Conservation (phyloP, 1,140 invertebrate species). For the Eriocheir sinensis region DNA sequence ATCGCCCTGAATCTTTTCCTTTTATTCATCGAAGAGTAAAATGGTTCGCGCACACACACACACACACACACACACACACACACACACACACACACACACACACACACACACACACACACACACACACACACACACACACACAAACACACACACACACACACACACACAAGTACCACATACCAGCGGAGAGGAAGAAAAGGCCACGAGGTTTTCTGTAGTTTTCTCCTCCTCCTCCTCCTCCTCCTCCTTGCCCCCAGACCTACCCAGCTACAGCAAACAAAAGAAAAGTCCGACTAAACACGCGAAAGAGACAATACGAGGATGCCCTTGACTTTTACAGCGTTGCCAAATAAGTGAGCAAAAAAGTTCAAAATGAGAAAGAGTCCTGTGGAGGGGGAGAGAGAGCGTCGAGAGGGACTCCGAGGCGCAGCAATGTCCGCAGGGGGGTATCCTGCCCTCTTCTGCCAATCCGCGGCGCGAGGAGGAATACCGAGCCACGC, state of each 20-base stretch:
- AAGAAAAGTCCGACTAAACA: not conserved
- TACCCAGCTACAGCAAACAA: not conserved
- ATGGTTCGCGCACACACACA: not conserved
- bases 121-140: slow-evolving; percentile 4
- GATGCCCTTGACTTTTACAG: not conserved
- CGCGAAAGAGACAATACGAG: not conserved
- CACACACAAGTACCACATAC: not conserved
- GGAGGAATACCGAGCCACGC: not conserved
- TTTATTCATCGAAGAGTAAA: not conserved
- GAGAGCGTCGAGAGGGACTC: too few relatives aligned
- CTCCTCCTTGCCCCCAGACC: not conserved
- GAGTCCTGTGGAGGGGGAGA: not conserved
- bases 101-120: slow-evolving; percentile 14
- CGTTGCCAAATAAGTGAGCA: not conserved
- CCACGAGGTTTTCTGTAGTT: not conserved
- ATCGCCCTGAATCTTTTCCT: not conserved
- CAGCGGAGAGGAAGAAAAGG: not conserved
- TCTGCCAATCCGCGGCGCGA: not conserved
- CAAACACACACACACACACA: not conserved
- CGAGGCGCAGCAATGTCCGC: not conserved
- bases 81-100: not conserved
- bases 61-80: slow-evolving; percentile 37
- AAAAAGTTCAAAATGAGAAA: not conserved
- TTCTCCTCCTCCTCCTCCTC: not conserved
- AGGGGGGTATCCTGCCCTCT: not conserved